A percentile compares a stretch with the other conserved stretches of the same genome.
phyloP scores from a whole-genome alignment of 1,140 invertebrate genomes.

The Bombus impatiens region DNA sequence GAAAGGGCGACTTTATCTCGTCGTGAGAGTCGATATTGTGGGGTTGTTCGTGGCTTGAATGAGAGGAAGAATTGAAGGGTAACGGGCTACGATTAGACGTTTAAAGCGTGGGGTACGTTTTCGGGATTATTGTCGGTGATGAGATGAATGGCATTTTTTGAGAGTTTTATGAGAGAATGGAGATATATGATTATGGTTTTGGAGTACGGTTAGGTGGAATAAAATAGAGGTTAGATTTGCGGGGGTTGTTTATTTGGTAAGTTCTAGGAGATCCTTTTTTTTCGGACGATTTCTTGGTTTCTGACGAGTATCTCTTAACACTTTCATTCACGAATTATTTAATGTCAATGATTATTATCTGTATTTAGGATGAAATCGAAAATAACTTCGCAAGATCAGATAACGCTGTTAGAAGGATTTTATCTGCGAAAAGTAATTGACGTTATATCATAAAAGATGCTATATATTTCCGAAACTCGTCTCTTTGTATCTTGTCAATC shows the following conservation, averaged over 20 bases:
- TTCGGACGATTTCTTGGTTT: rapidly evolving
- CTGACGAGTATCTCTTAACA: too few species aligned
- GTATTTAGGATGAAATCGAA: too few species aligned
- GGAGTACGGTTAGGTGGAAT: neutral
- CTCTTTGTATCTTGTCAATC: too few species aligned
- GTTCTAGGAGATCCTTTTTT: neutral
- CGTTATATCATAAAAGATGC: too few species aligned
- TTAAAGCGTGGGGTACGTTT: neutral
- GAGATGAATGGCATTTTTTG: neutral
- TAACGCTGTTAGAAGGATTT: too few species aligned
- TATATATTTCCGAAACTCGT: too few species aligned
- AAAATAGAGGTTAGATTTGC: neutral
- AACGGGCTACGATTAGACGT: neutral
- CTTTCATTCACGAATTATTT: too few species aligned
- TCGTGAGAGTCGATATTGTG: constrained; percentile 39
- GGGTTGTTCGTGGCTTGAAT: neutral
- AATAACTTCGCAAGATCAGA: too few species aligned
- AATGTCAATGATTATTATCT: too few species aligned
- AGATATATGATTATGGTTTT: neutral
- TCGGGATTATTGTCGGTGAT: neutral
- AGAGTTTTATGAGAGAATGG: neutral
- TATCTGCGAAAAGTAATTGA: too few species aligned
- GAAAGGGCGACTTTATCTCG: constrained; percentile 56
- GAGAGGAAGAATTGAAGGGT: neutral
- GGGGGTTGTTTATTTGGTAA: neutral